Evolutionary conservation across 2,797 vertebrate species (phyloP).

Genomic region (Ctenopoma kingsleyae): DNA sequence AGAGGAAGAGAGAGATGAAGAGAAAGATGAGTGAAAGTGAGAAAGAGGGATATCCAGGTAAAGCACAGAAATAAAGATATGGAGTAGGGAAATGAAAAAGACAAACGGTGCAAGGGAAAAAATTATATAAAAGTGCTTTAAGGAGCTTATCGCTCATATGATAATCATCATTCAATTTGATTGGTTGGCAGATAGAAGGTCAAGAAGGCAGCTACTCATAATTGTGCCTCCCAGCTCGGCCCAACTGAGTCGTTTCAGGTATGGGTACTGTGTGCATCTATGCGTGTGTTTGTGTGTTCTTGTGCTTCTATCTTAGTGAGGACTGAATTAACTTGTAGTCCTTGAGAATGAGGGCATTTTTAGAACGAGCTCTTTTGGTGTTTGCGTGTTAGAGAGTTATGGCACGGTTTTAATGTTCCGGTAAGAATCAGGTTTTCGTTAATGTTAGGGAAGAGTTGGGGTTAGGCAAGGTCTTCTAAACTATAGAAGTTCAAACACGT

Average conservation of each 20-base stretch:
- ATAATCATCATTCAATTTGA: slow-evolving; percentile 75
- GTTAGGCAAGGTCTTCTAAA: neutral
- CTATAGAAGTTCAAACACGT: neutral
- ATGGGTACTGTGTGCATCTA: slow-evolving; percentile 29
- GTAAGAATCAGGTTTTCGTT: neutral
- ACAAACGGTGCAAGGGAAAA: slow-evolving; percentile 32
- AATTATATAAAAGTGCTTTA: slow-evolving; percentile 55
- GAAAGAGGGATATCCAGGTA: slow-evolving; percentile 1
- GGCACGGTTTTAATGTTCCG: slow-evolving; percentile 2
- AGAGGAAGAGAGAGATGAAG: slow-evolving; percentile 24
- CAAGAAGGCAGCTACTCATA: slow-evolving; percentile 61
- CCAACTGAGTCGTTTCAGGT: slow-evolving; percentile 41
- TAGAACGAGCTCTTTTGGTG: slow-evolving; percentile 4
- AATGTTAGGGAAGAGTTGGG: neutral
- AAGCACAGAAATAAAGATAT: slow-evolving; percentile 17
- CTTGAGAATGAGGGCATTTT: slow-evolving; percentile 11
- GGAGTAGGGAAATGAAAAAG: slow-evolving; percentile 19
- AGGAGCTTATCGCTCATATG: slow-evolving; percentile 58
- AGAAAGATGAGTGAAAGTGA: neutral
- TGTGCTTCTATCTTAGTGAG: slow-evolving; percentile 19
- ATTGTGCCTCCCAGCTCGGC: slow-evolving; percentile 63
- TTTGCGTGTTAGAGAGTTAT: neutral
- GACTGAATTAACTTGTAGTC: slow-evolving; percentile 27
- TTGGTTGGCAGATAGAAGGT: slow-evolving; percentile 65
- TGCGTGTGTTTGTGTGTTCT: slow-evolving; percentile 15